Percentiles rank a stretch among this genome's conserved stretches.
phyloP scores from a whole-genome alignment of 2,797 vertebrate species.

The Sandelia bainsii region DNA sequence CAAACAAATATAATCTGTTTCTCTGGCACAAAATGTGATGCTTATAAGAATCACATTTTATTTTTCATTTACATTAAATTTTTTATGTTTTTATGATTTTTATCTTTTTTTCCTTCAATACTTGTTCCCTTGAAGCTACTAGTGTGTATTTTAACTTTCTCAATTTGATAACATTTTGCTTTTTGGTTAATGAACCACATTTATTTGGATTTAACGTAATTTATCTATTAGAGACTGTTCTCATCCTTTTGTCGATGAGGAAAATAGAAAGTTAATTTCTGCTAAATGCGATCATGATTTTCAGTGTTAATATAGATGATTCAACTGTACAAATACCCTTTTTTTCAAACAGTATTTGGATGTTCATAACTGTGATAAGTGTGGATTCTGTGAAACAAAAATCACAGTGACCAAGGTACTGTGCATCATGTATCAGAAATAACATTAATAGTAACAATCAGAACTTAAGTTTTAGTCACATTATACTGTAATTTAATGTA shows the following conservation, averaged over 20 bases:
- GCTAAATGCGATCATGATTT: neutral
- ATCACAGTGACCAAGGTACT: neutral
- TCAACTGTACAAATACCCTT: neutral
- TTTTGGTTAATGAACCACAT: neutral
- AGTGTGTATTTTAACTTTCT: neutral
- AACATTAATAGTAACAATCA: too few relatives aligned
- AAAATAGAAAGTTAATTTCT: neutral
- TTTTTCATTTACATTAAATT: too few relatives aligned
- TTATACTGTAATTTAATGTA: neutral
- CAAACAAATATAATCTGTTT: neutral
- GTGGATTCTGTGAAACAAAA: neutral
- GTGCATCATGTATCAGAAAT: neutral
- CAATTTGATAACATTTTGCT: neutral
- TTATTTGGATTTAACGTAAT: neutral
- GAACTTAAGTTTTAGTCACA: neutral
- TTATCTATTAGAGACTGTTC: neutral
- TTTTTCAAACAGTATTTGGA: too few relatives aligned
- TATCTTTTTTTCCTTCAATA: conserved; percentile 11
- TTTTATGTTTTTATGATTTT: too few relatives aligned
- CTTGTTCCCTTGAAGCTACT: neutral
- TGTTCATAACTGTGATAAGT: too few relatives aligned
- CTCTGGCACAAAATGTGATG: neutral
- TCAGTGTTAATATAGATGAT: neutral
- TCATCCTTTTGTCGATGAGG: neutral
- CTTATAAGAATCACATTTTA: neutral